Evolutionary conservation across 2,113 vertebrate genomes (phyloP).

Genomic region (Cavia aperea): DNA sequence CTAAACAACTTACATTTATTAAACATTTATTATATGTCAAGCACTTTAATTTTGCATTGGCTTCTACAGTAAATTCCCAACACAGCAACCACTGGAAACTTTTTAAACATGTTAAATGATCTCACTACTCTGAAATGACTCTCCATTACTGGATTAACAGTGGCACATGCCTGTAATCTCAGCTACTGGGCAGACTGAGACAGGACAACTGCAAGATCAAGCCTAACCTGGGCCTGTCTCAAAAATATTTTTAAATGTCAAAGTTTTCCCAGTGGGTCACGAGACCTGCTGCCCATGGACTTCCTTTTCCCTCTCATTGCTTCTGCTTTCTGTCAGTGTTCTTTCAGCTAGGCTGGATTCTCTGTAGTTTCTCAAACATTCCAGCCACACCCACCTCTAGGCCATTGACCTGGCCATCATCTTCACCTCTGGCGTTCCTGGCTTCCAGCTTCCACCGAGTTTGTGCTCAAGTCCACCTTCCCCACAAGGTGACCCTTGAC

Average conservation of each 20-base stretch:
- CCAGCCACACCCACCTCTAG: neutral
- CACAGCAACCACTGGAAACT: neutral
- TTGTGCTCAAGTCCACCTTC: neutral
- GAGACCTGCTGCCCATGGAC: neutral
- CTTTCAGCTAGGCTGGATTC: slow-evolving; percentile 1
- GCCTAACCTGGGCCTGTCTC: neutral
- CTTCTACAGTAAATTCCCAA: neutral
- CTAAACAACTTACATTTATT: slow-evolving; percentile 10
- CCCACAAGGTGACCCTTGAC: neutral
- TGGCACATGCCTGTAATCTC: neutral
- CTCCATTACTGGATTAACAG: neutral
- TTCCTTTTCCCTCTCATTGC: neutral
- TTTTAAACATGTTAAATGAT: neutral
- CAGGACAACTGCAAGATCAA: neutral
- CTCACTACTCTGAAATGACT: neutral
- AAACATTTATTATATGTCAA: neutral
- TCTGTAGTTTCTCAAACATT: neutral
- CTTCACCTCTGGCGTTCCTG: neutral
- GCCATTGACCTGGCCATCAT: neutral
- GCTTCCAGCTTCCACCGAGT: neutral
- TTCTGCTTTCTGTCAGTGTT: neutral
- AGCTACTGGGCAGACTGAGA: neutral
- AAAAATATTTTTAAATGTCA: neutral
- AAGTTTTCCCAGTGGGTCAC: neutral
- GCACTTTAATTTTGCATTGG: neutral